A percentile compares a stretch with the other conserved stretches of the same genome.
Conservation (phyloP, 1,140 invertebrate species). For the Tetranychus urticae region DNA sequence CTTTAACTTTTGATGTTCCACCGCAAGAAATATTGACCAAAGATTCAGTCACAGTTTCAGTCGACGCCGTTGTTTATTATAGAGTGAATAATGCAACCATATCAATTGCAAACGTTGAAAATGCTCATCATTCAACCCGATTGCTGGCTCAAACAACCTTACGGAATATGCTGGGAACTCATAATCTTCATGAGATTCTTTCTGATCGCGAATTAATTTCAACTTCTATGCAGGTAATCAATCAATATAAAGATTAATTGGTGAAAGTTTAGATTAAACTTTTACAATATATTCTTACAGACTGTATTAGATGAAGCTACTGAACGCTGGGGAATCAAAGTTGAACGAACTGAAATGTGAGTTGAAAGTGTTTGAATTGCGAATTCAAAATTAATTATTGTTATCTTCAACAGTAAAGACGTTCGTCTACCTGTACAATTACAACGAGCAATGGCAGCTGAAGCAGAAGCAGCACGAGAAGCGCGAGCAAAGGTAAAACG, state of each 20-base stretch:
- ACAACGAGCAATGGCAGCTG: constrained; percentile 28
- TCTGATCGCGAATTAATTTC: constrained; percentile 75
- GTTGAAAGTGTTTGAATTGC: background rate
- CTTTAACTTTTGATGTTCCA: constrained; percentile 34
- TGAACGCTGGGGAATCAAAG: constrained; percentile 31
- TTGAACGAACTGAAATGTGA: constrained; percentile 28
- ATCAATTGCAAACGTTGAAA: constrained; percentile 87
- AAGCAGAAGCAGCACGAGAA: constrained; percentile 27
- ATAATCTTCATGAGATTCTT: constrained; percentile 66
- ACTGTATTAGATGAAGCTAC: constrained; percentile 19
- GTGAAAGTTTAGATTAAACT: background rate
- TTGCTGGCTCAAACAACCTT: constrained; percentile 16
- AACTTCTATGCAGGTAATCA: constrained; percentile 39
- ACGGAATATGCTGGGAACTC: constrained; percentile 42
- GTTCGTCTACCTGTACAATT: constrained; percentile 24
- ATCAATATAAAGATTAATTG: background rate
- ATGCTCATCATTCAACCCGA: constrained; percentile 61
- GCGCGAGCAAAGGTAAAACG: constrained; percentile 24
- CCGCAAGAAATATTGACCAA: constrained; percentile 56
- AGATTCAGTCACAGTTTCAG: constrained; percentile 74
- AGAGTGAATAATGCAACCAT: constrained; percentile 70
- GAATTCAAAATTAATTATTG: too few species aligned
- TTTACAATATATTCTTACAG: background rate
- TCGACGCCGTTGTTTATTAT: constrained; percentile 49
- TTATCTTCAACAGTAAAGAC: constrained; percentile 42